Evolutionary conservation across 2,113 vertebrate species (phyloP).

Genomic region (Python bivittatus): DNA sequence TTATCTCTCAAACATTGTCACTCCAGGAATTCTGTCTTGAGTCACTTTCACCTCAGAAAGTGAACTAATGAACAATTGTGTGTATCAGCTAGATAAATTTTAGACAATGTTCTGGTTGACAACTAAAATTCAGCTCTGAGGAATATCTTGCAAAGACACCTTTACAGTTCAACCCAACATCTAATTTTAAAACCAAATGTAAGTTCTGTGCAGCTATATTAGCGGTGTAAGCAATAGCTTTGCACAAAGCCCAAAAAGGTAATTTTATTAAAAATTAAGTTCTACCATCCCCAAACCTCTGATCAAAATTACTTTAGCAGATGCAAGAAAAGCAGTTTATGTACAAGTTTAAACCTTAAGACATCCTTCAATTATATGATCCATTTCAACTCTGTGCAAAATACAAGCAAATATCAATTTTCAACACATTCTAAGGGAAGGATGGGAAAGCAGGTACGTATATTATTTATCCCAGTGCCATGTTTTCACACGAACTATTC

Average conservation of each 20-base stretch:
- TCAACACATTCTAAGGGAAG: not conserved
- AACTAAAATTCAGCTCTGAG: not conserved
- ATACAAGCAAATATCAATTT: not conserved
- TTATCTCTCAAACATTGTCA: constrained; percentile 36
- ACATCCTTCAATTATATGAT: not conserved
- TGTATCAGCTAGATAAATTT: constrained; percentile 12
- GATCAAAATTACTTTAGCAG: not conserved
- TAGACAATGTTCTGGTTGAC: constrained; percentile 23
- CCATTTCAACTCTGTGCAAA: not conserved
- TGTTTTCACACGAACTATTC: not conserved
- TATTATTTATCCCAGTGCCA: not conserved
- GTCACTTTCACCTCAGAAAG: not conserved
- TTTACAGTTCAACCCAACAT: not conserved
- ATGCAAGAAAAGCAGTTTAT: not conserved
- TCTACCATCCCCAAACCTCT: not conserved
- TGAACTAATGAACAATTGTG: not conserved
- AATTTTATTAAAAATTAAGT: not conserved
- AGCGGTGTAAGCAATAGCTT: not conserved
- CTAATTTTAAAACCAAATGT: not conserved
- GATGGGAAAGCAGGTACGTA: not conserved
- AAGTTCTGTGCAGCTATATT: not conserved
- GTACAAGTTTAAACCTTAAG: not conserved
- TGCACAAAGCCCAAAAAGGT: not conserved
- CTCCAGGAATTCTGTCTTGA: not conserved
- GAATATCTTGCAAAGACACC: not conserved